Conservation (phyloP, 2,113 vertebrate genomes). For the Halichoerus grypus region DNA sequence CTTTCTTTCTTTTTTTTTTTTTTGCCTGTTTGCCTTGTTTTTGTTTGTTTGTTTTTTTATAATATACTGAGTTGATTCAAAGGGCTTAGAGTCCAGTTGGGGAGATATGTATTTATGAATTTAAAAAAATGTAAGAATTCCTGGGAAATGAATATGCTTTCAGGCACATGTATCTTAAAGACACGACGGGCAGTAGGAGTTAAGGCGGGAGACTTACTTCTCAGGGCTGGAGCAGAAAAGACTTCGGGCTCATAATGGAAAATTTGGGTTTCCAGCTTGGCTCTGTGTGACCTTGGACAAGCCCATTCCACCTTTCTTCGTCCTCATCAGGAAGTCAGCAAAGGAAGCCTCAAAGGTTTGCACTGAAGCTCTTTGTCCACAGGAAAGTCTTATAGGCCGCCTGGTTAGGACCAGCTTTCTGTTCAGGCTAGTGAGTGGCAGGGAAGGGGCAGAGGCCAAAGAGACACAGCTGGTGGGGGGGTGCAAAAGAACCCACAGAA, state of each 20-base stretch:
- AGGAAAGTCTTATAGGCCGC: not conserved
- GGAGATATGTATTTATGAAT: not conserved
- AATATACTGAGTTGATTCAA: not conserved
- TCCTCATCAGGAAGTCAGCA: not conserved
- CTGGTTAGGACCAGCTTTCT: not conserved
- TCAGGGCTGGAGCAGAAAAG: not conserved
- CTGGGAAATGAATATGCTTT: not conserved
- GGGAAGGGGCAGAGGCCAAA: not conserved
- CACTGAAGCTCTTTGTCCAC: not conserved
- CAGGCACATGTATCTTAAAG: too few species aligned
- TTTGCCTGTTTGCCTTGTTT: not conserved
- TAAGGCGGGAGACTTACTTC: not conserved
- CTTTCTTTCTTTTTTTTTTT: not conserved
- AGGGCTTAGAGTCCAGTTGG: not conserved
- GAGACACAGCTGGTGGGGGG: not conserved
- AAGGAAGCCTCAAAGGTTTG: not conserved
- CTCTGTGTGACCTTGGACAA: not conserved
- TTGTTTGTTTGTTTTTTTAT: not conserved
- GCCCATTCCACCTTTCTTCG: too few species aligned
- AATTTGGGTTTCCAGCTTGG: not conserved
- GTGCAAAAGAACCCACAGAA: not conserved
- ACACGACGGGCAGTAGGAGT: rapidly evolving
- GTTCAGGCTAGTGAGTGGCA: not conserved
- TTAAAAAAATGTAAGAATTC: not conserved
- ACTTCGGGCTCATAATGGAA: not conserved